Evolutionary conservation across 2,797 vertebrate genomes (phyloP).

Genomic region (Chelon labrosus): DNA sequence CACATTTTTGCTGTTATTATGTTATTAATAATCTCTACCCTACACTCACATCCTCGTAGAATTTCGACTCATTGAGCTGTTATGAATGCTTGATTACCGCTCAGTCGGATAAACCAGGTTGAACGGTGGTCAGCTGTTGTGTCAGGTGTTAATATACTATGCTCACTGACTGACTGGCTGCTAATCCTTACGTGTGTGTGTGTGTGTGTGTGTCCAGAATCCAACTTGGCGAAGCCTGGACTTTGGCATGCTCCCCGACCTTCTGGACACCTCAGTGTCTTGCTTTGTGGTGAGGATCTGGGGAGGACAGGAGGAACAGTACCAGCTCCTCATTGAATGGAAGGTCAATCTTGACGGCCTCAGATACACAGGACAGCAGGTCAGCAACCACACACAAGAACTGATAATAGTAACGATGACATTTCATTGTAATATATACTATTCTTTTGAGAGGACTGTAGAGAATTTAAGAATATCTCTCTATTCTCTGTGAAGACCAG

Average conservation of each 20-base stretch:
- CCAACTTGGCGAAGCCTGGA: constrained; percentile 98
- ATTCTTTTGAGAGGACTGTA: not conserved
- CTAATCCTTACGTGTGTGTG: constrained; percentile 5
- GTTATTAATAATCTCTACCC: not conserved
- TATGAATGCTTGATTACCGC: not conserved
- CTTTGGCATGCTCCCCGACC: constrained; percentile 95
- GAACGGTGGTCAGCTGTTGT: not conserved
- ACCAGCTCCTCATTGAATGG: constrained; percentile 96
- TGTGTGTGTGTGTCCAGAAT: constrained; percentile 83
- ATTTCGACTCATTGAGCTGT: not conserved
- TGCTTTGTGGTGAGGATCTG: constrained; percentile 97
- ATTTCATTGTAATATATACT: not conserved
- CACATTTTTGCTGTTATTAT: not conserved
- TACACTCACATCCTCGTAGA: not conserved
- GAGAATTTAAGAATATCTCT: too few relatives aligned
- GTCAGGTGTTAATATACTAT: too few relatives aligned
- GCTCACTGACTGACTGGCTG: not conserved
- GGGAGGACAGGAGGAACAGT: constrained; percentile 92
- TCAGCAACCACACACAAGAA: constrained; percentile 68
- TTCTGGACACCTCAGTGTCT: constrained; percentile 95
- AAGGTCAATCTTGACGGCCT: constrained; percentile 96
- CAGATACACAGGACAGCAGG: constrained; percentile 96
- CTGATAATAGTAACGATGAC: too few relatives aligned
- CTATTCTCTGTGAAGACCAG: too few relatives aligned
- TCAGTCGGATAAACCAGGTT: not conserved